phyloP scores from a whole-genome alignment of 2,113 vertebrate species.

The Raphicerus campestris region DNA sequence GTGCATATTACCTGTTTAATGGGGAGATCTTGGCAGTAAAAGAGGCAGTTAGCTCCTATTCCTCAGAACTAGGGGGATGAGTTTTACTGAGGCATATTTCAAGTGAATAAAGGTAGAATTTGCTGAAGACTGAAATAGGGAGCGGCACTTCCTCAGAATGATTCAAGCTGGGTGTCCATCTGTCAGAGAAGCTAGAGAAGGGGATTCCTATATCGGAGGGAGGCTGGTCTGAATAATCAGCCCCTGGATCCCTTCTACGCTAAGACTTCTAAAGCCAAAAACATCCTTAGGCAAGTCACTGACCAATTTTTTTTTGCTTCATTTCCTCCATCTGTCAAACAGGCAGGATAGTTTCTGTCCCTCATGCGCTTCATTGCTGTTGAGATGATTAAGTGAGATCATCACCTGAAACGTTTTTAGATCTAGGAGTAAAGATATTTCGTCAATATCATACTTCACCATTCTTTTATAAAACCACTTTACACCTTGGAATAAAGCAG shows the following conservation, averaged over 20 bases:
- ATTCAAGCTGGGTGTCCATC: conserved; percentile 18
- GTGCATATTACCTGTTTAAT: not conserved
- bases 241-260: not conserved
- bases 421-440: not conserved
- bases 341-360: not conserved
- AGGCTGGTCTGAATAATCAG: not conserved
- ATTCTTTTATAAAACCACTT: not conserved
- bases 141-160: not conserved
- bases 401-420: not conserved
- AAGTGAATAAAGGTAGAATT: not conserved
- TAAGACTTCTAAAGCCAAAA: not conserved
- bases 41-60: not conserved
- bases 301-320: conserved; percentile 13
- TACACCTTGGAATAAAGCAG: not conserved
- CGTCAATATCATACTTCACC: not conserved
- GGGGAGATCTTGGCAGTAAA: not conserved
- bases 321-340: conserved; percentile 50
- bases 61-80: not conserved
- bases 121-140: not conserved
- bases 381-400: not conserved
- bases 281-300: conserved; percentile 5
- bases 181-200: conserved; percentile 25
- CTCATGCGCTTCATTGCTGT: not conserved
- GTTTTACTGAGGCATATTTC: conserved; percentile 4
- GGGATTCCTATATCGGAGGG: not conserved